Conservation (phyloP, 2,797 vertebrate species). For the Phalanger gymnotis region DNA sequence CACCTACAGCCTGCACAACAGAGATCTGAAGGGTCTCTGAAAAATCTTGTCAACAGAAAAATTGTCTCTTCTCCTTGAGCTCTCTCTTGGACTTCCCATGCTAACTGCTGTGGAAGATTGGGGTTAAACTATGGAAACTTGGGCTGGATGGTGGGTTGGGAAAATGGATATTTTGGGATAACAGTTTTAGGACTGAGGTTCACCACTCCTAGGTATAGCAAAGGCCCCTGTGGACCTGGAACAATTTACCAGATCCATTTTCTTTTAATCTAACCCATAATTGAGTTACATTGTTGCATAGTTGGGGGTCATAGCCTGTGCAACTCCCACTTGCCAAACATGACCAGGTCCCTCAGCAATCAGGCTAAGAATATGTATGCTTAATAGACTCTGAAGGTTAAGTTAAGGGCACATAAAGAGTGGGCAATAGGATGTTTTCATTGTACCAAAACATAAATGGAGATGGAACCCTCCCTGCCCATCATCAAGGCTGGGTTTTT, state of each 20-base stretch:
- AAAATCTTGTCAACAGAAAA: conserved; percentile 47
- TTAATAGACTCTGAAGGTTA: background rate
- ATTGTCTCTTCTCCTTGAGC: conserved; percentile 41
- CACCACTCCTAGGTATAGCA: background rate
- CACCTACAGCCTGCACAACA: conserved; percentile 74
- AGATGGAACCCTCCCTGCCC: background rate
- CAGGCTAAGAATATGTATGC: background rate
- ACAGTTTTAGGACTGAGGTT: background rate
- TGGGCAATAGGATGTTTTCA: background rate
- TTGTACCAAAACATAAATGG: background rate
- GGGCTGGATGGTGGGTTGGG: background rate
- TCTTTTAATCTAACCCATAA: background rate
- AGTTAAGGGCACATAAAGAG: background rate
- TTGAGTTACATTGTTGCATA: background rate
- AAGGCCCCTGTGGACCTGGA: background rate
- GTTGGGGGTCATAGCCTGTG: background rate
- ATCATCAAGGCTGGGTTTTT: background rate
- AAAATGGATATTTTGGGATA: background rate
- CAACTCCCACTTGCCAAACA: background rate
- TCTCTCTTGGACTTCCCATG: background rate
- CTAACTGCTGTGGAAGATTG: background rate
- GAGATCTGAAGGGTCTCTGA: conserved; percentile 61
- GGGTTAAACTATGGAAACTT: background rate
- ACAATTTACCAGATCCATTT: background rate
- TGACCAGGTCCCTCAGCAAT: background rate